Evolutionary conservation across 2,888 invertebrate species (phyloP), one percentile per base, ranked within the genome.

Genomic region (Microctonus aethiopoides): DNA sequence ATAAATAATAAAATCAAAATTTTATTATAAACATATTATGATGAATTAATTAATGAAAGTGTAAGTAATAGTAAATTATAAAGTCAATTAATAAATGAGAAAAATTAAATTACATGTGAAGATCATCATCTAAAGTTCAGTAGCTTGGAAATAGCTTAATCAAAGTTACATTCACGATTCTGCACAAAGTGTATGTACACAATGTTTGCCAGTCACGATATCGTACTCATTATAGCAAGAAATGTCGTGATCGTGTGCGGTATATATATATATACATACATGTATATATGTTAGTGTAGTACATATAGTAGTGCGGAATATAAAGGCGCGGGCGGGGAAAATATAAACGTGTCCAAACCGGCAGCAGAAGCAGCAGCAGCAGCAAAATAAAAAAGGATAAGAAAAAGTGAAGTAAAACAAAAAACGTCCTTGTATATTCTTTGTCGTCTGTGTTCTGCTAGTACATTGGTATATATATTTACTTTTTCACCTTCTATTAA

Each of bases 81-180:
- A 39, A 39, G n/a, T 13, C 39, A n/a, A 16, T n/a, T 52, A 5
- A 24, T 11, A 6, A 22, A 13, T 5, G 9, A 16, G 9, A 5
- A 16, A 22, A 34, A 34, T n/a, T 22, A 20, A 11, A 29, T 1
- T 3, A 57, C 13, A 57, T 9, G 36, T 34, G 20, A 22, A 36
- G 16, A 60, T 29, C 9, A 60, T 60, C 16, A 32, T 36, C 13
- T 60, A 34, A 22, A 16, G 32, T 60, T 16, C 36, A 60, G 60
- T 60, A 54, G 22, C 54, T 26, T 51, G 4, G 46, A 62, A 70
- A 70, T 70, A 66, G 70, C 70, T 70, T 67, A 62, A 70, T 67
- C 57, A 70, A 34, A 20, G 34, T 9, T 1, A 20, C 26, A n/a
- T 39, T 20, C 20, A 32, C 41, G 36, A 56, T 36, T 41, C 41